Evolutionary conservation across 92 coral and sea anemone species (phyloP).

Genomic region (Desmophyllum pertusum): DNA sequence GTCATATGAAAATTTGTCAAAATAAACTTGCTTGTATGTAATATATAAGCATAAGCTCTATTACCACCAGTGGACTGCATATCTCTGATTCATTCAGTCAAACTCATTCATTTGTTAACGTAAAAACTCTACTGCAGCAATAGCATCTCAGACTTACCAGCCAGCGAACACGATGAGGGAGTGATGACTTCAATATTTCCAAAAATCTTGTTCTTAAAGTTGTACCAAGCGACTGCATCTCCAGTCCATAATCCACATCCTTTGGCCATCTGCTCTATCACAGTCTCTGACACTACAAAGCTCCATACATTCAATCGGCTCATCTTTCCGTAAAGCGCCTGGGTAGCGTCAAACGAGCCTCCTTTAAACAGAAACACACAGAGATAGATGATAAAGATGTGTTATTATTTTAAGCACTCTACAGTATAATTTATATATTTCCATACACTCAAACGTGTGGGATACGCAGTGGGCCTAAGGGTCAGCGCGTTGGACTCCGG

Average conservation of each 20-base stretch:
- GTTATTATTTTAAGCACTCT: too few relatives aligned
- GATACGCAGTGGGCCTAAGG: too few relatives aligned
- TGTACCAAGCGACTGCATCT: conserved; percentile 31
- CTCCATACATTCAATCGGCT: conserved; percentile 37
- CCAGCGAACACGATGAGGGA: neutral
- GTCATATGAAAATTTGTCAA: too few relatives aligned
- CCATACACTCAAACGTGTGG: too few relatives aligned
- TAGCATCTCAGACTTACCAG: conserved; percentile 2
- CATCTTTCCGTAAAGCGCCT: conserved; percentile 12
- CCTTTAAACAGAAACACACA: conserved; percentile 9
- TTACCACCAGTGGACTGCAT: too few relatives aligned
- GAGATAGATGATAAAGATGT: neutral
- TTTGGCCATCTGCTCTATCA: neutral
- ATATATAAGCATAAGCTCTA: too few relatives aligned
- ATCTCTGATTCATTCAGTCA: too few relatives aligned
- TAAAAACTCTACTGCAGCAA: neutral
- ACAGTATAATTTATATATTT: too few relatives aligned
- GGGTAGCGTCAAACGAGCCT: neutral
- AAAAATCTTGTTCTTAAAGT: conserved; percentile 1
- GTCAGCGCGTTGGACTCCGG: too few relatives aligned
- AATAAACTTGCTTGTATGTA: too few relatives aligned
- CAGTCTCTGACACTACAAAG: neutral
- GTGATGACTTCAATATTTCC: conserved; percentile 7
- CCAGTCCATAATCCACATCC: conserved; percentile 43
- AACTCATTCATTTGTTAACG: neutral